Evolutionary conservation across 1,140 invertebrate genomes (phyloP).

Genomic region (Drosophila triauraria): DNA sequence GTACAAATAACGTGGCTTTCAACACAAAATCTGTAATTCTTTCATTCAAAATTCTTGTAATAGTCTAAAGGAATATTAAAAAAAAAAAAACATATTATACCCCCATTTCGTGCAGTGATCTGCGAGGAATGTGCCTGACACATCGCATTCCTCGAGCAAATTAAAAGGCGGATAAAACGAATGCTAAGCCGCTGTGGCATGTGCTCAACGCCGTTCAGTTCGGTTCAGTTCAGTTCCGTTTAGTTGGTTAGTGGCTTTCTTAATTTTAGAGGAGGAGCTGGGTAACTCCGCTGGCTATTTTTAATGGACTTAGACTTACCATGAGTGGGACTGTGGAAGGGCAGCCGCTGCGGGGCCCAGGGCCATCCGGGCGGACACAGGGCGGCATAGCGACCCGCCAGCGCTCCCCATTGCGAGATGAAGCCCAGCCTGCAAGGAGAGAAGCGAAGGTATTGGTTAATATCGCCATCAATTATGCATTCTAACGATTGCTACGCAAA

Average conservation of each 20-base stretch:
- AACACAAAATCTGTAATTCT: background rate
- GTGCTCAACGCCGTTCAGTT: constrained; percentile 18
- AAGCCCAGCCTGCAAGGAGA: constrained; percentile 89
- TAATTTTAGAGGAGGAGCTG: constrained; percentile 12
- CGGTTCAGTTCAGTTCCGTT: constrained; percentile 17
- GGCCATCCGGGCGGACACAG: constrained; percentile 87
- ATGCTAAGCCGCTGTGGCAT: constrained; percentile 47
- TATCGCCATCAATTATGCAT: constrained; percentile 66
- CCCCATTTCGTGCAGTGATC: constrained; percentile 7
- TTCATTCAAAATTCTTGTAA: fast-evolving
- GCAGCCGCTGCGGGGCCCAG: constrained; percentile 85
- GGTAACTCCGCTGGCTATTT: constrained; percentile 40
- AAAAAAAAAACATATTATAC: too few relatives aligned
- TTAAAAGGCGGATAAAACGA: constrained; percentile 32
- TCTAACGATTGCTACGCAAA: constrained; percentile 47
- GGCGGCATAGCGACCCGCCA: constrained; percentile 89
- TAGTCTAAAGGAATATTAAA: too few relatives aligned
- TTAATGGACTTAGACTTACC: constrained; percentile 71
- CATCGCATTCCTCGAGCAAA: constrained; percentile 40
- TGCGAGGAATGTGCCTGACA: constrained; percentile 39
- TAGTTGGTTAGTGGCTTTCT: constrained; percentile 5
- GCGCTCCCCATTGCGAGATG: constrained; percentile 91
- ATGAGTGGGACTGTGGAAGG: constrained; percentile 85
- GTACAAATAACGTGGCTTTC: background rate
- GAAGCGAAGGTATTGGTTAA: constrained; percentile 46